Evolutionary conservation across 2,113 vertebrate genomes (phyloP), one percentile per base, ranked within the genome.

Genomic region (Todiramphus chloris): DNA sequence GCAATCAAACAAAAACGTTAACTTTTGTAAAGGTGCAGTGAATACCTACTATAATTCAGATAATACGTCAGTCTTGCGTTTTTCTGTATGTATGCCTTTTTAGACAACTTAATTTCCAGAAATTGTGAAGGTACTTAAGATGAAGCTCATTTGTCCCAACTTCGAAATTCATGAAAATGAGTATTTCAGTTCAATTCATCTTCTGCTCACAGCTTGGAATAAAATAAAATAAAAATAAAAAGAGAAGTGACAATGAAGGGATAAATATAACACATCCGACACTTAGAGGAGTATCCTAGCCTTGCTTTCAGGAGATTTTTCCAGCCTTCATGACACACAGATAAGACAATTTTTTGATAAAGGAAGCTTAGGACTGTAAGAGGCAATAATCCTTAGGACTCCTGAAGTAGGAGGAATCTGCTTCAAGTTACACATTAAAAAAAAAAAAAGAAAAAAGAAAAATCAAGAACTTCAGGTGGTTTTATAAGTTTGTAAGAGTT

Each of bases 1-100:
- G 82, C 81, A 82, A 93, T 93, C 97, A 96, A 94, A 94, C 83
- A 78, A 91, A 95, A 94, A 87, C 51, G 91, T 48, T 96, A 70
- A 95, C 90, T 87, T 87, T 46, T 73, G 76, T 55, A 48, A 81
- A 94, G 87, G 85, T 87, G 37, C 63, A 10, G 83, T 87, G 87
- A 92, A 90, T 83, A 20, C 37, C 77, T 90, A 19, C 67, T n/a
- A 28, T 87, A 87, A 89, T 77, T 94, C 86, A 77, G 44, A n/a
- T 39, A 73, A 60, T 53, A 35, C 66, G 67, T 33, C 86, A 93
- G n/a, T 39, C 66, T 67, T 53, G 63, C 48, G 17, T 58, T 80
- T 78, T 77, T 56, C 80, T 64, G 33, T 31, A 28, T 9, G 87
- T n/a, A n/a, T 43, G 8, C 76, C 88, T 89, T 77, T 43, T 69